Percentiles rank a stretch among this genome's conserved stretches.
These are phyloP conservation scores for Parasteatoda tepidariorum DNA, from an alignment of 1,140 invertebrate species.

Conservation along the genomic window DNA sequence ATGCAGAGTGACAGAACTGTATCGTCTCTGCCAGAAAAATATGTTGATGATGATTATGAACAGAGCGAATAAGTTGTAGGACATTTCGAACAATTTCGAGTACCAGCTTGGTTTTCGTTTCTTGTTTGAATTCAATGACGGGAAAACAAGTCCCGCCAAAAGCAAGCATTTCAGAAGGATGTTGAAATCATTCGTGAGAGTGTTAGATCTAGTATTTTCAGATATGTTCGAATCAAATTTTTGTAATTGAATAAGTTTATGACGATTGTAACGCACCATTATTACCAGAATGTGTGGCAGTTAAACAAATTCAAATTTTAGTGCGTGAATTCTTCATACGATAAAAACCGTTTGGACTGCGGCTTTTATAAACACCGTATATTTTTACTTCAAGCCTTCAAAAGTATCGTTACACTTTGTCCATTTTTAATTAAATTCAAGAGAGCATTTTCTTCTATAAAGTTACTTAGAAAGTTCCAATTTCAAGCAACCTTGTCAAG, in stretches of 20 bases:
- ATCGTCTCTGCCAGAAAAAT: conserved; percentile 54
- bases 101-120: conserved; percentile 3
- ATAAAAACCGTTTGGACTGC: too few species aligned
- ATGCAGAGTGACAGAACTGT: conserved; percentile 32
- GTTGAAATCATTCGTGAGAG: conserved; percentile 33
- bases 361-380: too few species aligned
- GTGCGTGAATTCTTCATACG: too few species aligned
- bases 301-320: too few species aligned
- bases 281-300: too few species aligned
- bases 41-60: conserved; percentile 33
- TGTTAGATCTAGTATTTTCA: background rate
- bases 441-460: too few species aligned
- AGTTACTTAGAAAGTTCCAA: too few species aligned
- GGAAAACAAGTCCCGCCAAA: conserved; percentile 29
- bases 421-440: too few species aligned
- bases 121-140: conserved; percentile 12
- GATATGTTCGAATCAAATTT: background rate
- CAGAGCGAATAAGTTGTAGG: background rate
- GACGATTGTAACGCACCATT: too few species aligned
- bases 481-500: too few species aligned
- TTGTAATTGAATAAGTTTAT: background rate
- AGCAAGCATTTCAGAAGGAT: conserved; percentile 21
- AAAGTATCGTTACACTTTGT: too few species aligned
- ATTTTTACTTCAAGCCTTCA: too few species aligned
- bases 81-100: conserved; percentile 26